phyloP scores from a whole-genome alignment of 2,113 vertebrate species.

The Gymnocephalus cernua region DNA sequence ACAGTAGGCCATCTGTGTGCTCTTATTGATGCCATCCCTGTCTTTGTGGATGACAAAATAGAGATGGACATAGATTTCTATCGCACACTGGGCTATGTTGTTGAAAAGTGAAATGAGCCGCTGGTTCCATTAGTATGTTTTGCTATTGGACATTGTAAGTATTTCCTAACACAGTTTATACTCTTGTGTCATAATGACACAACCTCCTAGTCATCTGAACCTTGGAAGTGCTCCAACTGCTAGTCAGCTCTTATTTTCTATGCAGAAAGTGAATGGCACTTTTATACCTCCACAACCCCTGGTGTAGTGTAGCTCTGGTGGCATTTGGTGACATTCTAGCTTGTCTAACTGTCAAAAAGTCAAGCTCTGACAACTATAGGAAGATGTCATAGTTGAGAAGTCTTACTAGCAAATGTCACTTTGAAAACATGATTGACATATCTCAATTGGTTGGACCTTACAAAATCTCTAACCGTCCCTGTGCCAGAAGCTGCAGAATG shows the following conservation, averaged over 20 bases:
- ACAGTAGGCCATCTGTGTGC: constrained; percentile 58
- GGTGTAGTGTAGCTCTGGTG: background rate
- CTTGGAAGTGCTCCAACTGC: background rate
- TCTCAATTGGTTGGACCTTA: background rate
- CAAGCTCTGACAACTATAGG: constrained; percentile 7
- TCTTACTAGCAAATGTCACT: constrained; percentile 34
- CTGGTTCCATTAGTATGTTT: background rate
- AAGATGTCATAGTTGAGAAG: constrained; percentile 1
- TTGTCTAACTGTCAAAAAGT: constrained; percentile 38
- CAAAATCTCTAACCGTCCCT: background rate
- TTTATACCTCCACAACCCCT: accelerated
- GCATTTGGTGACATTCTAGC: constrained; percentile 43
- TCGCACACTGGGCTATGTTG: background rate
- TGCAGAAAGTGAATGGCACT: background rate
- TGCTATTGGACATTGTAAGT: background rate
- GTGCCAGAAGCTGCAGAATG: background rate
- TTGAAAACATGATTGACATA: constrained; percentile 30
- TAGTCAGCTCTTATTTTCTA: background rate
- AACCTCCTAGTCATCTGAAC: background rate
- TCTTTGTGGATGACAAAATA: constrained; percentile 45
- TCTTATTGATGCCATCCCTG: constrained; percentile 19
- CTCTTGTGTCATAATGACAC: background rate
- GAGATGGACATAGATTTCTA: constrained; percentile 46
- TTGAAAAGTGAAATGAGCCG: background rate
- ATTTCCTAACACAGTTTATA: background rate